A percentile compares a stretch with the other conserved stretches of the same genome.
These are phyloP conservation scores for Hippocampus mohnikei DNA, from an alignment of 2,113 vertebrate genomes.

Conservation along the genomic window DNA sequence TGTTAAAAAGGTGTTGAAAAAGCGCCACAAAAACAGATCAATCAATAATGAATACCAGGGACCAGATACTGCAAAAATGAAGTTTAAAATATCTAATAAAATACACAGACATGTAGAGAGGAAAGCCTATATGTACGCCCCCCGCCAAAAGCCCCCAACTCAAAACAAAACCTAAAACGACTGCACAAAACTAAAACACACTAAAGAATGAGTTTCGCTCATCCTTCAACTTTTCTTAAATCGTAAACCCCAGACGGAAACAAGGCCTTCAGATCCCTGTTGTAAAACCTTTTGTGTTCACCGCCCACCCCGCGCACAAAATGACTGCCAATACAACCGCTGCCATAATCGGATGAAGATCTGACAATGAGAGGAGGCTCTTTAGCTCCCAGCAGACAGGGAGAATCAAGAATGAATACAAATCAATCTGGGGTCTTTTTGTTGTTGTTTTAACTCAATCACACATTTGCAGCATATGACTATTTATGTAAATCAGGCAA, in stretches of 20 bases:
- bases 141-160: neutral
- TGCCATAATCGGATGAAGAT: conserved; percentile 23
- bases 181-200: neutral
- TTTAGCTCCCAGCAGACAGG: conserved; percentile 16
- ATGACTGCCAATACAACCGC: conserved; percentile 15
- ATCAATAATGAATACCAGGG: conserved; percentile 1
- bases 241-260: conserved; percentile 4
- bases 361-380: conserved; percentile 27
- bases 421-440: conserved; percentile 55
- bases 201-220: conserved; percentile 12
- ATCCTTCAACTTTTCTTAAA: conserved; percentile 28
- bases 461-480: conserved; percentile 34
- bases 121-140: neutral
- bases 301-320: neutral
- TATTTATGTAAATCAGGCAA: conserved; percentile 67
- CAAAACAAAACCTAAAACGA: neutral
- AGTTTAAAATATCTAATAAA: conserved; percentile 3
- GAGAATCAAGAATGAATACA: conserved; percentile 55
- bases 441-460: conserved; percentile 16
- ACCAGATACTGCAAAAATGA: neutral
- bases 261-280: conserved; percentile 5
- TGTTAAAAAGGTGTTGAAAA: no score
- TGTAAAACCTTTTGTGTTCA: conserved; percentile 26
- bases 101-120: neutral
- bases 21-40: neutral